A percentile compares a stretch with the other conserved stretches of the same genome.
These are phyloP conservation scores for Steinernema hermaphroditum DNA, from an alignment of 2,888 invertebrate species.

Conservation along the genomic window DNA sequence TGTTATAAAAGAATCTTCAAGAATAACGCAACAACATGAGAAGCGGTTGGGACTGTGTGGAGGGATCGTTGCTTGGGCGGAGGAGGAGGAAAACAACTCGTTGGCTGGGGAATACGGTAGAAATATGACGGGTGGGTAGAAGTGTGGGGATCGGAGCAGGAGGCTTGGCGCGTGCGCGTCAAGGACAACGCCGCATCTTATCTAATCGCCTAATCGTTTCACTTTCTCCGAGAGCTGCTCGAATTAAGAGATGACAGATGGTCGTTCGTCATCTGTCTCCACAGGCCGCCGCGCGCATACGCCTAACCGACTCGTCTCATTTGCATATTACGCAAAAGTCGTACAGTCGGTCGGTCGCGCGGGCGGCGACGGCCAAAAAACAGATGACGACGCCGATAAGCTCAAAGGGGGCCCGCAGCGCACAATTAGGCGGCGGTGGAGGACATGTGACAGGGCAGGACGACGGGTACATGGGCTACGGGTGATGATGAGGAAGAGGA, in stretches of 20 bases:
- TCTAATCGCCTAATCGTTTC: conserved; percentile 27
- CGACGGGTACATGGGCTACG: background rate
- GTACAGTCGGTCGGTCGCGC: conserved; percentile 24
- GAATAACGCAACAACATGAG: conserved; percentile 20
- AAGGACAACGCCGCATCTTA: conserved; percentile 6
- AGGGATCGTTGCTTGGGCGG: too few relatives aligned
- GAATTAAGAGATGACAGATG: conserved; percentile 31
- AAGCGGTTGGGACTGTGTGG: too few relatives aligned
- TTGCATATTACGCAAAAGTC: conserved; percentile 29
- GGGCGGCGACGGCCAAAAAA: conserved; percentile 15
- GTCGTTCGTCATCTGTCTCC: conserved; percentile 23
- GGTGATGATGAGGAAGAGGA: too few relatives aligned
- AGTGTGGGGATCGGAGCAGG: background rate
- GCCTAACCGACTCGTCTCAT: conserved; percentile 9
- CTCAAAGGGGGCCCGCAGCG: conserved; percentile 20
- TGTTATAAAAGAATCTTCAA: conserved; percentile 25
- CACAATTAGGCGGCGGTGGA: conserved; percentile 15
- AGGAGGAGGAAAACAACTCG: too few relatives aligned
- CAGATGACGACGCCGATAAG: conserved; percentile 30
- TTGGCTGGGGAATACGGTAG: conserved; percentile 21
- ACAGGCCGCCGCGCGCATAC: background rate
- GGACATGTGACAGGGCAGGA: background rate
- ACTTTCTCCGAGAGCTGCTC: conserved; percentile 17
- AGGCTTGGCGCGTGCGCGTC: conserved; percentile 1
- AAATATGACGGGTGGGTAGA: background rate